Evolutionary conservation across 1,140 invertebrate genomes (phyloP).

Genomic region (Galleria mellonella): DNA sequence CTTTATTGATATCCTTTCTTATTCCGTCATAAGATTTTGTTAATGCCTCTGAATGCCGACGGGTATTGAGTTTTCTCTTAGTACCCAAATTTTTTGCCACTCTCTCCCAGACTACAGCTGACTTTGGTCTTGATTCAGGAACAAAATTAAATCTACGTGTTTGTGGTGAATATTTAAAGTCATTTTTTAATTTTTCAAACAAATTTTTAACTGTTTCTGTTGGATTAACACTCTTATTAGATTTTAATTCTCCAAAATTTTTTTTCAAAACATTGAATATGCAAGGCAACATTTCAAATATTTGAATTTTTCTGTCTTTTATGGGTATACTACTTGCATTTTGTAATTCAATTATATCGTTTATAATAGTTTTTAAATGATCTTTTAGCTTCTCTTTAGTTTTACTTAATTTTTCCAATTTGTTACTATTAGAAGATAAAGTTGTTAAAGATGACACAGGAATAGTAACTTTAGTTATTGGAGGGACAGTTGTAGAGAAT

Average conservation of each 20-base stretch:
- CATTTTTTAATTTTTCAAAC: slow-evolving; percentile 37
- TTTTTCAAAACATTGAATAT: slow-evolving; percentile 46
- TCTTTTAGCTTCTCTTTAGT: slow-evolving; percentile 47
- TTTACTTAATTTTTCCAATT: slow-evolving; percentile 8
- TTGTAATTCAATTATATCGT: slow-evolving; percentile 50
- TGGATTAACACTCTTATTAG: slow-evolving; percentile 4
- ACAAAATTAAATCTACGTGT: slow-evolving; percentile 25
- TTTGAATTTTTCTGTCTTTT: slow-evolving; percentile 26
- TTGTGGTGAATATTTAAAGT: slow-evolving; percentile 17
- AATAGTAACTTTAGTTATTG: slow-evolving; percentile 3
- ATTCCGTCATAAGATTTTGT: slow-evolving; percentile 36
- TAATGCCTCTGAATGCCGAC: slow-evolving; percentile 20
- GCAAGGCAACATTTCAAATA: slow-evolving; percentile 47
- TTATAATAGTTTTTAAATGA: slow-evolving; percentile 46
- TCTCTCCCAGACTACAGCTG: slow-evolving; percentile 46
- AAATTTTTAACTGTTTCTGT: slow-evolving; percentile 30
- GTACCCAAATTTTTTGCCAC: slow-evolving; percentile 38
- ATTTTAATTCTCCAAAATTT: slow-evolving; percentile 7
- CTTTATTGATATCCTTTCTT: slow-evolving; percentile 31
- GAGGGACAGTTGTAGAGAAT: neutral
- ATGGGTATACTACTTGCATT: slow-evolving; percentile 21
- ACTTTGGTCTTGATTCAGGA: slow-evolving; percentile 26
- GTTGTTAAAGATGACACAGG: neutral
- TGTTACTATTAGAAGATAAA: neutral
- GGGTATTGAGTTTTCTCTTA: slow-evolving; percentile 16